Evolutionary conservation across 2,888 invertebrate species (phyloP).

Genomic region (Phoenoteleia sp.): DNA sequence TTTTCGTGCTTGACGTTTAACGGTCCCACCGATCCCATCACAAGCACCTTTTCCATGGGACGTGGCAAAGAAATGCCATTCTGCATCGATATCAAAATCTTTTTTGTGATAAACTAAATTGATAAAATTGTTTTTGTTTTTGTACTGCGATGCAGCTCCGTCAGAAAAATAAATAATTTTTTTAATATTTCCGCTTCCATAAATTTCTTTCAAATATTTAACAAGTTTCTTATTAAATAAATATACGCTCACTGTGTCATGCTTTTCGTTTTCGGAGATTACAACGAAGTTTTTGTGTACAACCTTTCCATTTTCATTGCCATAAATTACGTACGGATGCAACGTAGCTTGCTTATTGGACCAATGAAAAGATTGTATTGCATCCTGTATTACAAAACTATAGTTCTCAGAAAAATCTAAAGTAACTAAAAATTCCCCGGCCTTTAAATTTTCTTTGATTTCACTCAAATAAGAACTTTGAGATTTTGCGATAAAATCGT

Average conservation of each 20-base stretch:
- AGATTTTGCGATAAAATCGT: constrained; percentile 13
- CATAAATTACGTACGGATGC: constrained; percentile 6
- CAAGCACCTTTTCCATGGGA: constrained; percentile 44
- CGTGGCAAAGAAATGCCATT: constrained; percentile 45
- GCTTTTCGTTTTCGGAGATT: constrained; percentile 30
- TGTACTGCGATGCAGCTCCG: constrained; percentile 34
- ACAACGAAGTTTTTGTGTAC: not conserved
- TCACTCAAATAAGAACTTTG: constrained; percentile 10
- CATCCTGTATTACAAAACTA: constrained; percentile 1
- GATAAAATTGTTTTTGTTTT: constrained; percentile 30
- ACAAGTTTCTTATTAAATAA: constrained; percentile 26
- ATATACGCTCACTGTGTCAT: constrained; percentile 10
- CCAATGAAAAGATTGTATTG: constrained; percentile 24
- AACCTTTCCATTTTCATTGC: not conserved
- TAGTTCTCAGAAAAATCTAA: constrained; percentile 12
- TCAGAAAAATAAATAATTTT: constrained; percentile 37
- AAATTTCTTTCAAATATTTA: not conserved
- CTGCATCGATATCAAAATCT: constrained; percentile 34
- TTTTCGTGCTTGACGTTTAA: constrained; percentile 34
- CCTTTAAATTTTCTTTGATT: not conserved
- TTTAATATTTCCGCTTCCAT: constrained; percentile 5
- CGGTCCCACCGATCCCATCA: constrained; percentile 30
- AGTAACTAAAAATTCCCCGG: constrained; percentile 6
- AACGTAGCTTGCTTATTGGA: constrained; percentile 2
- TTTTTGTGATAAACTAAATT: constrained; percentile 25